Conservation (phyloP, 1,140 invertebrate genomes). For the Lasioglossum albipes region DNA sequence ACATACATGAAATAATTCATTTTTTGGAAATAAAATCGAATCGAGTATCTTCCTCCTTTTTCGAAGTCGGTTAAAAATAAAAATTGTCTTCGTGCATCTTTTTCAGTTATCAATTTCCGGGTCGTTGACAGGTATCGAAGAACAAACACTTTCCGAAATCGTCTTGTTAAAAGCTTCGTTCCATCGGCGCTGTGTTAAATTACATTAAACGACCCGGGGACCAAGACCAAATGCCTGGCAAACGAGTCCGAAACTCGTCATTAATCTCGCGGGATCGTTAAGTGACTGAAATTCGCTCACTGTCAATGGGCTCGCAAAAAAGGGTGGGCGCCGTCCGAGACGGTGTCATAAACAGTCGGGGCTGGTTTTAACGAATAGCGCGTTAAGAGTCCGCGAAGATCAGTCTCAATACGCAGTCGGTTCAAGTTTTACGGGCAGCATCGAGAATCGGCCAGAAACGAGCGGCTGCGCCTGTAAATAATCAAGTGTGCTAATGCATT, state of each 20-base stretch:
- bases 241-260: constrained; percentile 1
- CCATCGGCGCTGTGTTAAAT: not conserved
- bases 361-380: constrained; percentile 19
- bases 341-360: constrained; percentile 15
- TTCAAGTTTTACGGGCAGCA: constrained; percentile 6
- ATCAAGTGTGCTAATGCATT: constrained; percentile 8
- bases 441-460: constrained; percentile 14
- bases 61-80: no score
- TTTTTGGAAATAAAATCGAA: no score
- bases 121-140: not conserved
- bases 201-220: not conserved
- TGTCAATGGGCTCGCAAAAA: not conserved
- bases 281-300: not conserved
- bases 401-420: not conserved
- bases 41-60: no score
- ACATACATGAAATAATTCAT: no score
- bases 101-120: no score
- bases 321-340: not conserved
- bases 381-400: constrained; percentile 17
- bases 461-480: constrained; percentile 9
- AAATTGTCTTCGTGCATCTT: no score
- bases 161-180: not conserved
- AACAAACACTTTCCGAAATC: not conserved
- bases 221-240: not conserved
- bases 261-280: not conserved